These are phyloP conservation scores for Yponomeuta evonymella DNA, from an alignment of 2,888 invertebrate genomes.

Conservation along the genomic window DNA sequence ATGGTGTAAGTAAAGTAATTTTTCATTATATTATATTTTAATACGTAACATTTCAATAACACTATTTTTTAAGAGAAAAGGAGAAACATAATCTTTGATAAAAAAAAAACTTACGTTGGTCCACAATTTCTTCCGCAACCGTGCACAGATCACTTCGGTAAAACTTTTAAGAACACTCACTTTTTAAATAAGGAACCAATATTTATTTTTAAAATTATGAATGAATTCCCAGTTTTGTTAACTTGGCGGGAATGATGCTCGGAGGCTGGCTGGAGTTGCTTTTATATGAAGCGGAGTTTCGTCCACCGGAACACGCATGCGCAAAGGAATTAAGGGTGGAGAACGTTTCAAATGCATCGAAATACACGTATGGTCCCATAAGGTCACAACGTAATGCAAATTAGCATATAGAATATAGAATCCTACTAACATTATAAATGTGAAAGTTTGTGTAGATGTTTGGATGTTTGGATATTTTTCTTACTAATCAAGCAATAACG, in stretches of 20 bases:
- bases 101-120: background rate
- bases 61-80: no score
- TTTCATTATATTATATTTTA: no score
- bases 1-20: no score
- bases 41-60: no score
- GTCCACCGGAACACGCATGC: constrained; percentile 43
- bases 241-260: constrained; percentile 52
- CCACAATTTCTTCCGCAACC: constrained; percentile 15
- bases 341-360: constrained; percentile 8
- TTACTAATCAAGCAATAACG: no score
- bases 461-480: no score
- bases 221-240: constrained; percentile 21
- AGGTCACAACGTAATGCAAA: background rate
- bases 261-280: constrained; percentile 20
- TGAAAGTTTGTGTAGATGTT: no score
- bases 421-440: no score
- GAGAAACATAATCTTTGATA: background rate
- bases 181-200: constrained; percentile 4
- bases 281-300: constrained; percentile 15
- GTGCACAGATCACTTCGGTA: constrained; percentile 35
- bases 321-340: constrained; percentile 9
- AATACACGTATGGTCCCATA: background rate
- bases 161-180: constrained; percentile 33
- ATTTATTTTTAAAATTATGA: background rate
- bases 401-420: background rate